A percentile compares a stretch with the other conserved stretches of the same genome.
These are phyloP conservation scores for Sepioteuthis lessoniana DNA, from an alignment of 2,888 invertebrate species.

Conservation along the genomic window DNA sequence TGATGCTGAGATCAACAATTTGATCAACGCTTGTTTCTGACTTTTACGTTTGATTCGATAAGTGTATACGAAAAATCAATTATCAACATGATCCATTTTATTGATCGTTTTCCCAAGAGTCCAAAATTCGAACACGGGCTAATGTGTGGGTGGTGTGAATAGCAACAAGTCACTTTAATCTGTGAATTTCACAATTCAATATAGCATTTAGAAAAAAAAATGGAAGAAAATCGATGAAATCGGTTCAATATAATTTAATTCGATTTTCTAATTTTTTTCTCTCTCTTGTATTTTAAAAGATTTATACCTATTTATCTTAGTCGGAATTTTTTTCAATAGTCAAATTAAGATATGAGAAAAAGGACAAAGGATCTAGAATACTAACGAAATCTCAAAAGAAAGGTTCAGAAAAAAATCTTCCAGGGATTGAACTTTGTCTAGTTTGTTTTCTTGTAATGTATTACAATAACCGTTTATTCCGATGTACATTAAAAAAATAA, in stretches of 20 bases:
- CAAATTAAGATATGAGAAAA: no score
- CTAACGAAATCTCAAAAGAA: no score
- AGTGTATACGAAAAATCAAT: conserved; percentile 1
- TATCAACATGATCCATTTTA: neutral
- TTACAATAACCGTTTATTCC: no score
- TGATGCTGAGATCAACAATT: neutral
- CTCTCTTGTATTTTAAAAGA: no score
- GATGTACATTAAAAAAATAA: no score
- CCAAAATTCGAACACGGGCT: neutral
- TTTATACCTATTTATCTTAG: no score
- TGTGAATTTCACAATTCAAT: neutral
- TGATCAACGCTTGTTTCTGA: neutral
- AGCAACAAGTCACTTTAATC: neutral
- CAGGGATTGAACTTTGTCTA: no score
- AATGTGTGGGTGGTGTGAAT: neutral
- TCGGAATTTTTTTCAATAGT: no score
- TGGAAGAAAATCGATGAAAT: neutral
- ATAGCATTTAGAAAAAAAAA: neutral
- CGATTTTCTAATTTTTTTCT: no score
- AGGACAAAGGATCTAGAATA: no score
- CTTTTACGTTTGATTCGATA: conserved; percentile 16
- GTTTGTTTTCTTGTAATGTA: no score
- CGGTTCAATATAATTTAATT: neutral
- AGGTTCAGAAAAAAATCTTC: no score
- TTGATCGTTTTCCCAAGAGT: neutral